A percentile compares a stretch with the other conserved stretches of the same genome.
phyloP scores from a whole-genome alignment of 2,113 vertebrate genomes.

The Rhinogobius similis region DNA sequence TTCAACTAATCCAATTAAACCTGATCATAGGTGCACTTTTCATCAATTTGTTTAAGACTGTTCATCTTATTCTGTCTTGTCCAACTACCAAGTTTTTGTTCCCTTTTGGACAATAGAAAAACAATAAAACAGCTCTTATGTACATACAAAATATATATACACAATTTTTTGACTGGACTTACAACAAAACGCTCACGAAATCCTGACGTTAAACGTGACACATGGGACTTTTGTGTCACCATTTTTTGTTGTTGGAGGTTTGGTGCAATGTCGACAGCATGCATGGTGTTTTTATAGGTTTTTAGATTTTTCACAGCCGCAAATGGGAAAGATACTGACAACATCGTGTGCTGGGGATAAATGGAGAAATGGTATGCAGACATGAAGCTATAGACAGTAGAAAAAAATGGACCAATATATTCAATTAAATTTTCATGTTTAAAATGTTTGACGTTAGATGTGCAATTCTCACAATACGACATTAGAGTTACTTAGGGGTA shows the following conservation, averaged over 20 bases:
- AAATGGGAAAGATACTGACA: slow-evolving; percentile 17
- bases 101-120: slow-evolving; percentile 15
- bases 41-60: not conserved
- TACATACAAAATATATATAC: slow-evolving; percentile 65
- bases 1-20: not conserved
- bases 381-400: not conserved
- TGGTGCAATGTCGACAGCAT: slow-evolving; percentile 42
- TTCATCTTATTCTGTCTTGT: slow-evolving; percentile 77
- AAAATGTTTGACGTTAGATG: not conserved
- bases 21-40: not conserved
- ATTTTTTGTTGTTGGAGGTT: slow-evolving; percentile 30
- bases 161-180: slow-evolving; percentile 50
- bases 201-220: slow-evolving; percentile 35
- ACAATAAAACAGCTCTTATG: slow-evolving; percentile 43
- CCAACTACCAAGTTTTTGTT: slow-evolving; percentile 65
- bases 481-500: not conserved
- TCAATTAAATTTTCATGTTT: no score
- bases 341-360: slow-evolving; percentile 14
- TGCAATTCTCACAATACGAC: not conserved
- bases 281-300: slow-evolving; percentile 1
- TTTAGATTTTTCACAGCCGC: slow-evolving; percentile 15
- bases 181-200: slow-evolving; percentile 44
- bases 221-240: slow-evolving; percentile 26
- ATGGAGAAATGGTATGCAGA: slow-evolving; percentile 20
- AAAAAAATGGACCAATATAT: not conserved